These are phyloP conservation scores for Fregetta grallaria DNA, from an alignment of 2,113 vertebrate species.

Conservation along the genomic window DNA sequence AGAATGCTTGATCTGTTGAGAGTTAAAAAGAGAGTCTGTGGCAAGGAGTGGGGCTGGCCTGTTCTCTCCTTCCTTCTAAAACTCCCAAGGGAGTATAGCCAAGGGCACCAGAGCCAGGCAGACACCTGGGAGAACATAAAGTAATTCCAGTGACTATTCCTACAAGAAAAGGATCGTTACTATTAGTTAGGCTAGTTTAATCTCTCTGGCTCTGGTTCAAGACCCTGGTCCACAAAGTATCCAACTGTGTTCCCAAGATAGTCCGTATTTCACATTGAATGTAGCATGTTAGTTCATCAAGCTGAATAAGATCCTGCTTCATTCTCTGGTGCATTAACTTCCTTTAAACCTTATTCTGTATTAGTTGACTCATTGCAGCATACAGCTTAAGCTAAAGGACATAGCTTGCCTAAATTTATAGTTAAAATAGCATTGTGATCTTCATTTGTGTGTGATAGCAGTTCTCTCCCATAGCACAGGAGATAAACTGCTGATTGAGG, in stretches of 20 bases:
- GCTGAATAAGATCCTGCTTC: neutral
- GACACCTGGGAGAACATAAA: neutral
- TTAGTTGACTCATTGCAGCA: neutral
- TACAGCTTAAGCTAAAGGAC: neutral
- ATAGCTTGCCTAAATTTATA: neutral
- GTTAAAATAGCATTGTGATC: neutral
- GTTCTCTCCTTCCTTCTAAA: neutral
- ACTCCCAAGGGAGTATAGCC: neutral
- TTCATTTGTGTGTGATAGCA: neutral
- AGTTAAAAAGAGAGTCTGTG: neutral
- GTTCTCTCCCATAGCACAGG: neutral
- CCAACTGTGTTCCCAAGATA: neutral
- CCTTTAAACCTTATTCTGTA: neutral
- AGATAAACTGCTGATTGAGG: neutral
- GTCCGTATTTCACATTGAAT: neutral
- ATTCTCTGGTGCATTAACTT: neutral
- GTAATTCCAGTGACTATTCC: neutral
- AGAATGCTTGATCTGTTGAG: neutral
- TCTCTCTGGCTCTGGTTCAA: neutral
- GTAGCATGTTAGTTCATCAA: neutral
- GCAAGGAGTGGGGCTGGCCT: neutral
- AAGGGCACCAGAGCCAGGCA: neutral
- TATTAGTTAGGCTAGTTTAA: neutral
- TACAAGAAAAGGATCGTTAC: neutral
- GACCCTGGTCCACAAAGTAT: neutral